Conservation (phyloP, 2,888 invertebrate species). For the Callosobruchus maculatus region DNA sequence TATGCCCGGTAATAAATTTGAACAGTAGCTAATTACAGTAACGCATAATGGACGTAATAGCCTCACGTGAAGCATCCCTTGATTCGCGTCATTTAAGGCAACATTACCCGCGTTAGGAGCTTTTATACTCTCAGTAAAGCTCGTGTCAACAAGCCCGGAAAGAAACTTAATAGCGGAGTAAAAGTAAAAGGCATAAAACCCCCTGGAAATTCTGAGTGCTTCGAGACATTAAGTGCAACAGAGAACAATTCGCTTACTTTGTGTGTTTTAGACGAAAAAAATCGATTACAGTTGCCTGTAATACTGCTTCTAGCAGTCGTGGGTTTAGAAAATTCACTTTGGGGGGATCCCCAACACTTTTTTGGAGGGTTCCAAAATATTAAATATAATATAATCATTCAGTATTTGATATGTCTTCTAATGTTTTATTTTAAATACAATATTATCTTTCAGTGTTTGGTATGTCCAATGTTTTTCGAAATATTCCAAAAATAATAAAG, state of each 20-base stretch:
- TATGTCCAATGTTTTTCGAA: too few species aligned
- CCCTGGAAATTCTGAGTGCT: neutral
- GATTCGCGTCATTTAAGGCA: neutral
- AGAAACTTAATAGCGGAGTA: neutral
- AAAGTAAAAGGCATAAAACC: neutral
- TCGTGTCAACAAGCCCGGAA: neutral
- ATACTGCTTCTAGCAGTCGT: neutral
- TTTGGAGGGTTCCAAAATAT: too few species aligned
- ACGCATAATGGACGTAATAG: neutral
- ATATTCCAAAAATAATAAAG: too few species aligned
- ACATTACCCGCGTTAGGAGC: neutral
- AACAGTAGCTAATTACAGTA: neutral
- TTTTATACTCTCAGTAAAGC: neutral
- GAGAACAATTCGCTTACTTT: neutral
- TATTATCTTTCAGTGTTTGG: too few species aligned
- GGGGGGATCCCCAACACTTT: too few species aligned
- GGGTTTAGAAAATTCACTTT: too few species aligned
- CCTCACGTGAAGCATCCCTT: neutral
- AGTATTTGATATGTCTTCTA: too few species aligned
- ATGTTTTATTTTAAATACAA: too few species aligned
- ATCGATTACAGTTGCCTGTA: too few species aligned
- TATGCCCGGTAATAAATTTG: neutral
- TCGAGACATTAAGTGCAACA: neutral
- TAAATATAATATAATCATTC: too few species aligned
- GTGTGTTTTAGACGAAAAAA: neutral